Evolutionary conservation across 2,888 invertebrate species (phyloP).

Genomic region (Pachydiplax longipennis): DNA sequence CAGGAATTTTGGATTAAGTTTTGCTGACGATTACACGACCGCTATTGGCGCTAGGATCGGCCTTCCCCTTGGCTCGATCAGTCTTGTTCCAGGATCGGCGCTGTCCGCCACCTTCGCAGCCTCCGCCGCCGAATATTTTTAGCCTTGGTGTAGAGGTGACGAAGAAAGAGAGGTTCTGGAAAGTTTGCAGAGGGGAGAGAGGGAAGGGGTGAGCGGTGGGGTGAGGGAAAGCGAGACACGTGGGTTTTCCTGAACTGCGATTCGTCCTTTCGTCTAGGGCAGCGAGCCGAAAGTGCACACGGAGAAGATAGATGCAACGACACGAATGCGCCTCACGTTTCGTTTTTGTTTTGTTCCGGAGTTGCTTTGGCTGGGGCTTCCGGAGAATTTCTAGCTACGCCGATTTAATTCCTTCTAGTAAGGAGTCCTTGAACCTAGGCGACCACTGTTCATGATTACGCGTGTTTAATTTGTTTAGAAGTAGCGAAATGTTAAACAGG

Average conservation of each 20-base stretch:
- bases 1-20: neutral
- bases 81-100: conserved; percentile 30
- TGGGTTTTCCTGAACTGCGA: conserved; percentile 30
- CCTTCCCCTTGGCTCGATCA: conserved; percentile 1
- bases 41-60: conserved; percentile 3
- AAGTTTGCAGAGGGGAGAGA: neutral
- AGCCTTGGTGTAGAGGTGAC: conserved; percentile 31
- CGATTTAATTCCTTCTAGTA: neutral
- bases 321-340: neutral
- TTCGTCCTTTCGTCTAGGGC: conserved; percentile 23
- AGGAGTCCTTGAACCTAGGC: conserved; percentile 4
- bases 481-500: neutral
- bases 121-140: conserved; percentile 35
- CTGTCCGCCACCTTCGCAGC: conserved; percentile 20
- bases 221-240: conserved; percentile 17
- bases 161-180: conserved; percentile 43
- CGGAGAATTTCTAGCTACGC: neutral
- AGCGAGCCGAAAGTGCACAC: conserved; percentile 13
- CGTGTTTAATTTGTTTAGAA: neutral
- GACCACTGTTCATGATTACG: neutral
- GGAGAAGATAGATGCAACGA: conserved; percentile 21
- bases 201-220: neutral
- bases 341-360: conserved; percentile 18
- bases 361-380: conserved; percentile 18
- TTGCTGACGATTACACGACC: neutral